phyloP scores from a whole-genome alignment of 1,140 invertebrate genomes.

The Diorhabda sublineata region DNA sequence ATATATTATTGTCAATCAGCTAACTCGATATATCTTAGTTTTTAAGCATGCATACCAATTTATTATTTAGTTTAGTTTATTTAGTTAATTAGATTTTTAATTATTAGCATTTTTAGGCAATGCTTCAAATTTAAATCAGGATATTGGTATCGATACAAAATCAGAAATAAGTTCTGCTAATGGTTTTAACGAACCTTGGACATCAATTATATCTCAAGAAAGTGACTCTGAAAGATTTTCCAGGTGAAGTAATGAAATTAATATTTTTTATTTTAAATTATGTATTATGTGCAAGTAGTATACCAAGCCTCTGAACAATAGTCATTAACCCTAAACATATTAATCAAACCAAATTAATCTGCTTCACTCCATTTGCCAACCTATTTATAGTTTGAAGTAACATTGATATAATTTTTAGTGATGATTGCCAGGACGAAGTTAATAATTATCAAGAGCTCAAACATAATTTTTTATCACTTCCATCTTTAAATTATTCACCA shows the following conservation, averaged over 20 bases:
- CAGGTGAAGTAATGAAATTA: constrained; percentile 25
- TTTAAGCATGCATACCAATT: no score
- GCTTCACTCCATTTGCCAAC: no score
- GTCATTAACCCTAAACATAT: no score
- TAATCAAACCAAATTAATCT: no score
- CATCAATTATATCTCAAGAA: not conserved
- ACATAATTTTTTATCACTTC: constrained; percentile 26
- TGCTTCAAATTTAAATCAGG: constrained; percentile 43
- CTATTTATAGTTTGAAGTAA: no score
- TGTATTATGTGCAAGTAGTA: no score
- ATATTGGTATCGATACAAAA: constrained; percentile 38
- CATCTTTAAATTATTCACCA: constrained; percentile 27
- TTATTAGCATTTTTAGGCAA: constrained; percentile 28
- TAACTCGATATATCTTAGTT: no score
- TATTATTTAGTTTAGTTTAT: no score
- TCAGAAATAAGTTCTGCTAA: constrained; percentile 31
- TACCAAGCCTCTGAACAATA: no score
- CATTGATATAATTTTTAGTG: constrained; percentile 29
- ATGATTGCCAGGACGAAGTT: constrained; percentile 37
- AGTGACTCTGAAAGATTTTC: constrained; percentile 35
- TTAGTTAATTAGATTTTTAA: no score
- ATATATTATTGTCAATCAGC: no score
- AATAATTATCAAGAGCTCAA: constrained; percentile 41
- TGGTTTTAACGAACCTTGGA: not conserved
- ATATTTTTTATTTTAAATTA: no score